Evolutionary conservation across 2,797 vertebrate genomes (phyloP), one percentile per base, ranked within the genome.

Genomic region (Oryzias dopingdopingensis): DNA sequence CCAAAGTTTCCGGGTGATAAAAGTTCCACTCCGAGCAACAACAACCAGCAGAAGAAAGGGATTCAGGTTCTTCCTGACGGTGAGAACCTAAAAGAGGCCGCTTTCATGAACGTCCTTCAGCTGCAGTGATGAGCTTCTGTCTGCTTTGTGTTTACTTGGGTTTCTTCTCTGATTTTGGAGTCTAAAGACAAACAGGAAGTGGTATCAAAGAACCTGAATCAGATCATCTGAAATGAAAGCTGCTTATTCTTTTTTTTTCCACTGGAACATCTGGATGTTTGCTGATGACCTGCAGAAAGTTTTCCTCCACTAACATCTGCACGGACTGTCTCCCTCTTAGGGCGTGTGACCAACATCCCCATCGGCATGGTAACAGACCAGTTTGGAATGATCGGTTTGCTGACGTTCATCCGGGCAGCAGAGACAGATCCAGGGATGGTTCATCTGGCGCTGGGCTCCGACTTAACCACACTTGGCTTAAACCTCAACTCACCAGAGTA

Each of bases 41-140:
- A 98, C 91, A 98, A 97, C 90, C 98, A 97, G 93, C 96, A 97
- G 92, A 98, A 97, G 93, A 98, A 98, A 90, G 96, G 96, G 89
- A 98, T 98, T 80, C 96, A 98, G 92, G 96, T 98, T 88, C 94
- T 98, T 90, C 94, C 95, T 81, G 96, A 98, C 62, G 96, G 96
- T 98, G 90, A 88, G 94, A 37, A 15, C 16, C 43, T 18, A 4
- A 26, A 6, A 26, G 4, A 6, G 24, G 18, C 18, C 18, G 18
- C 18, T 18, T 5, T 26, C 24, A 26, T 26, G 24, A 26, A 32
- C 8, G 8, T 2, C 10, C 32, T 37, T 37, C 32, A 22, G 20
- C 20, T 22, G 20, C 20, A 22, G 20, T 22, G 20, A 22, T 29
- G 24, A 32, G 10, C 29, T 12, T 12, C 32, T 32, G 29, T 32